Evolutionary conservation across 2,113 vertebrate genomes (phyloP), one percentile per base, ranked within the genome.

Genomic region (Dinomys branickii): DNA sequence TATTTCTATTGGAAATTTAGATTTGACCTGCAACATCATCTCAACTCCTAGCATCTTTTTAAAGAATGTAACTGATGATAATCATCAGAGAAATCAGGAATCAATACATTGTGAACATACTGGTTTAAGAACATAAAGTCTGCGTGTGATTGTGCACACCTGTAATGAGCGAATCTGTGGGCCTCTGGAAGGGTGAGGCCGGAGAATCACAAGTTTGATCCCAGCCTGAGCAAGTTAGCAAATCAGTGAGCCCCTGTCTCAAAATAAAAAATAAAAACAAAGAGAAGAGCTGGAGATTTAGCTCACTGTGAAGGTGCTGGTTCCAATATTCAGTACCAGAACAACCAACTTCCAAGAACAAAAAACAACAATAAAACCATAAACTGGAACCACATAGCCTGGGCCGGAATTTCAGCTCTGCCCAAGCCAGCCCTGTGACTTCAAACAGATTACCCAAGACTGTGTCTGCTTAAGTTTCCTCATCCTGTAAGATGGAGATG

Each of bases 1-100:
- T 90, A 41, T 92, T 95, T 92, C 61, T 95, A 7, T 90, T 94
- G 59, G 85, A 94, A 94, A 80, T 22, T 88, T 52, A 67, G 24
- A 14, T 92, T 92, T 92, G 56, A 83, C 22, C 24, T 84, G 65
- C 2, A 71, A 17, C 5, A 28, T 81, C 50, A 85, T 83, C 87
- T 85, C 65, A 91, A n/a, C 71, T 91, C 91, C 44, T 54, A 78
- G 54, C 47, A 82, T 86, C 22, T 83, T 89, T 86, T 86, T 8
- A 52, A 85, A 95, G 38, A 88, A 33, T 38, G 5, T 78, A 78
- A 78, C 30, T 86, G 35, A 52, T 91, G 50, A 3, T 85, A 85
- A 63, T 77, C 12, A 35, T 88, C 59, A 86, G 65, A 77, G 61
- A 85, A 95, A 26, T 91, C 9, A 61, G 61, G 71, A 88, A 38